These are phyloP conservation scores for Mesochorus sp. DNA, from an alignment of 2,888 invertebrate species.

Conservation along the genomic window DNA sequence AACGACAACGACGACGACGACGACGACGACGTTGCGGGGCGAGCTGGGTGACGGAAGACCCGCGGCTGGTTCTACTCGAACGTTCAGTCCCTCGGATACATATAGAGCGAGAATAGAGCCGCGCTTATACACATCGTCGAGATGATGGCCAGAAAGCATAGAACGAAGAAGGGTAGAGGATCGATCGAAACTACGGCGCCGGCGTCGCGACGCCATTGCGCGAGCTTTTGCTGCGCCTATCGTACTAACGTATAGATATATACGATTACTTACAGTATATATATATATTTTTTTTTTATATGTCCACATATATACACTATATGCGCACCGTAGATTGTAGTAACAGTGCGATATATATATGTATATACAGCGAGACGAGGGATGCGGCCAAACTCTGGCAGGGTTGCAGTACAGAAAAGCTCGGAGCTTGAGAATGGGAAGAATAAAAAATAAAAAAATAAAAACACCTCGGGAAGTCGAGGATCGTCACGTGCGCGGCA, in stretches of 20 bases:
- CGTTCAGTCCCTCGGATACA: not conserved
- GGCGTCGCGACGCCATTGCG: constrained; percentile 77
- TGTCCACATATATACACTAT: constrained; percentile 16
- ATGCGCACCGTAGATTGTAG: not conserved
- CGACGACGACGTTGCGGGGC: constrained; percentile 23
- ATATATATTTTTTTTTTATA: not conserved
- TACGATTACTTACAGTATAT: not conserved
- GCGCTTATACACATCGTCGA: constrained; percentile 45
- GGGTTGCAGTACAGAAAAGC: constrained; percentile 21
- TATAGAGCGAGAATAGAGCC: not conserved
- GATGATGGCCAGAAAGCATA: constrained; percentile 27
- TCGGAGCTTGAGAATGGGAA: not conserved
- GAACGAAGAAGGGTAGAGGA: constrained; percentile 64
- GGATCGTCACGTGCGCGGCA: constrained; percentile 45
- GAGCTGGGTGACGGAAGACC: constrained; percentile 27
- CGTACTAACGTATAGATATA: not conserved
- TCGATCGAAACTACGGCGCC: constrained; percentile 79
- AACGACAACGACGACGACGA: constrained; percentile 5
- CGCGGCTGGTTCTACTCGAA: constrained; percentile 26
- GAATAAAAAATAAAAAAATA: constrained; percentile 3
- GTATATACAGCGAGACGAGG: not conserved
- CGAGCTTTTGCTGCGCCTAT: constrained; percentile 59
- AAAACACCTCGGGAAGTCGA: constrained; percentile 3
- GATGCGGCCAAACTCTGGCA: not conserved
- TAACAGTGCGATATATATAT: not conserved